Conservation (phyloP, 2,888 invertebrate genomes). For the Harpalus rufipes region DNA sequence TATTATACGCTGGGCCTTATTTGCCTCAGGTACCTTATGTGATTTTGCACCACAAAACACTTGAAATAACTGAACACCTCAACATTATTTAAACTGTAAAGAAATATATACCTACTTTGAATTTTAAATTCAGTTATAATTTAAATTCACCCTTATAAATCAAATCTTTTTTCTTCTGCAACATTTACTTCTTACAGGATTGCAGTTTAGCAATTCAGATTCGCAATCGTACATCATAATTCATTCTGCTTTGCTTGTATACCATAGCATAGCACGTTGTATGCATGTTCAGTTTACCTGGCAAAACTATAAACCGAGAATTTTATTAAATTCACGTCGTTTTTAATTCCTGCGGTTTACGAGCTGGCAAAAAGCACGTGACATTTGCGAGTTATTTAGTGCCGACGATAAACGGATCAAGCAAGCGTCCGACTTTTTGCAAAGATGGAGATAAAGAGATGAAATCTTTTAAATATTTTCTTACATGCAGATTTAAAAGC, state of each 20-base stretch:
- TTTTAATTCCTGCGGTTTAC: slow-evolving; percentile 55
- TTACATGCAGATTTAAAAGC: slow-evolving; percentile 13
- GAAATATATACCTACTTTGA: not conserved
- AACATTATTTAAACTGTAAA: not conserved
- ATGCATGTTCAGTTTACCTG: slow-evolving; percentile 28
- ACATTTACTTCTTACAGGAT: not conserved
- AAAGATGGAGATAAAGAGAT: slow-evolving; percentile 11
- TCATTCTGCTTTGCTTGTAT: not conserved
- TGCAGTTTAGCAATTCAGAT: not conserved
- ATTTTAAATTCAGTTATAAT: not conserved
- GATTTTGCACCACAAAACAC: no score
- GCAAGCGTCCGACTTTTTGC: slow-evolving; percentile 14
- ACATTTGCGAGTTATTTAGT: slow-evolving; percentile 63
- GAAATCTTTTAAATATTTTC: slow-evolving; percentile 9
- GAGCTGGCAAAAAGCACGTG: slow-evolving; percentile 59
- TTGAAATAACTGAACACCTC: no score
- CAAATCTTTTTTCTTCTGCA: not conserved
- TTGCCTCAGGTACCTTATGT: no score
- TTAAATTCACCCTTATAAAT: not conserved
- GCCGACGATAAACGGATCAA: slow-evolving; percentile 45
- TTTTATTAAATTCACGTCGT: slow-evolving; percentile 60
- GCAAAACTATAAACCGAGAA: slow-evolving; percentile 42
- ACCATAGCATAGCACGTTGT: no score
- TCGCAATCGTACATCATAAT: not conserved
- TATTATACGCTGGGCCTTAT: no score